phyloP scores from a whole-genome alignment of 2,888 invertebrate species.

The Malthinus flaveolus region DNA sequence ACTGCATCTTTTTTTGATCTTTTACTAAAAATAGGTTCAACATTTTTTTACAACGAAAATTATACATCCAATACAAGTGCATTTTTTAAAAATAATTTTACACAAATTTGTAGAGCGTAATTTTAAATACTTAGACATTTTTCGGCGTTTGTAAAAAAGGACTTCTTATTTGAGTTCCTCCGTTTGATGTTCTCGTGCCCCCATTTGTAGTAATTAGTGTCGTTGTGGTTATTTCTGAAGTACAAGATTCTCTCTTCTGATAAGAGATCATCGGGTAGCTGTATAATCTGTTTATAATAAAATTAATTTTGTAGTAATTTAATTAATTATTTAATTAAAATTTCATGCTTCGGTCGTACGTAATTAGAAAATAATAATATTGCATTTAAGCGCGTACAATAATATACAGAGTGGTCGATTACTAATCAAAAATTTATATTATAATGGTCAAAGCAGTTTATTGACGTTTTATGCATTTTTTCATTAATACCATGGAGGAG shows the following conservation, averaged over 20 bases:
- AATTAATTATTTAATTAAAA: background rate
- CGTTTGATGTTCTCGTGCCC: slow-evolving; percentile 37
- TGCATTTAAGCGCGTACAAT: no score
- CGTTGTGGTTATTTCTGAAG: slow-evolving; percentile 79
- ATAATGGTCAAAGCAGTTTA: no score
- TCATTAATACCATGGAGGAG: no score
- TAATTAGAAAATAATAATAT: background rate
- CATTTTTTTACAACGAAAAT: background rate
- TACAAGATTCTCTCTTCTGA: slow-evolving; percentile 76
- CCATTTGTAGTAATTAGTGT: slow-evolving; percentile 64
- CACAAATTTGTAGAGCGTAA: slow-evolving; percentile 1
- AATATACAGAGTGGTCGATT: no score
- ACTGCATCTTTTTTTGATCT: background rate
- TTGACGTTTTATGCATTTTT: no score
- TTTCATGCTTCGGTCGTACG: background rate
- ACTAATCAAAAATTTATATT: no score
- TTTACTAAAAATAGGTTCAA: background rate
- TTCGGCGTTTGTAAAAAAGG: slow-evolving; percentile 47
- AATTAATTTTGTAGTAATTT: slow-evolving; percentile 10
- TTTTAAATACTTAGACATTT: slow-evolving; percentile 9
- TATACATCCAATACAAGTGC: slow-evolving; percentile 8
- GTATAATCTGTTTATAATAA: slow-evolving; percentile 62
- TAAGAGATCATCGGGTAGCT: slow-evolving; percentile 68
- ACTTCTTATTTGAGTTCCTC: slow-evolving; percentile 40
- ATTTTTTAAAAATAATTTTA: background rate